These are phyloP conservation scores for Pedicia rivosa DNA, from an alignment of 2,888 invertebrate genomes.

Conservation along the genomic window DNA sequence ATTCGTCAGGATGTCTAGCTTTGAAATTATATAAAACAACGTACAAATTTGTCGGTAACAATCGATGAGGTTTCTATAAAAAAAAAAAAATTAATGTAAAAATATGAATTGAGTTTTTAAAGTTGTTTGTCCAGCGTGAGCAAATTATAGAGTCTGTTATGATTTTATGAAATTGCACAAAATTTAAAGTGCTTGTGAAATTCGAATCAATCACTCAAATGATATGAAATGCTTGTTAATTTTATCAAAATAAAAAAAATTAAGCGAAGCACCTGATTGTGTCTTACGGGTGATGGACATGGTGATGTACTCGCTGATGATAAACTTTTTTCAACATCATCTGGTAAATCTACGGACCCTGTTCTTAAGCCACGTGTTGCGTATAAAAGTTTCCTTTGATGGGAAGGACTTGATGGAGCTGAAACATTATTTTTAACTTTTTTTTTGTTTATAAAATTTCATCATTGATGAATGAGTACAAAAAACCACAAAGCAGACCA, in stretches of 20 bases:
- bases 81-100: background rate
- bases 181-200: no score
- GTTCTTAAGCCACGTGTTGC: constrained; percentile 66
- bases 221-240: background rate
- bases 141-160: background rate
- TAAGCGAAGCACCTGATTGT: constrained; percentile 33
- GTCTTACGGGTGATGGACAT: constrained; percentile 71
- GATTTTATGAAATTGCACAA: constrained; percentile 16
- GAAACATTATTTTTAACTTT: constrained; percentile 17
- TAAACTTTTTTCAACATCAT: constrained; percentile 77
- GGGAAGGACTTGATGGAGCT: constrained; percentile 88
- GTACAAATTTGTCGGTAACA: constrained; percentile 80
- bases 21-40: constrained; percentile 92
- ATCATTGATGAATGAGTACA: background rate
- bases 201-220: background rate
- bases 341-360: constrained; percentile 87
- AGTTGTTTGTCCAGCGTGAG: background rate
- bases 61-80: constrained; percentile 60
- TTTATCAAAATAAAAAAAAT: constrained; percentile 4
- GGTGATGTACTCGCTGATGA: constrained; percentile 89
- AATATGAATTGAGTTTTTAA: background rate
- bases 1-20: constrained; percentile 82
- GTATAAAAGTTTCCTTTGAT: constrained; percentile 63
- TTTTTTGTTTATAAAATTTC: background rate
- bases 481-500: no score